Base-by-base conservation (phyloP, 92 coral and sea anemone genomes). In the Palythoa caribaeorum region DNA sequence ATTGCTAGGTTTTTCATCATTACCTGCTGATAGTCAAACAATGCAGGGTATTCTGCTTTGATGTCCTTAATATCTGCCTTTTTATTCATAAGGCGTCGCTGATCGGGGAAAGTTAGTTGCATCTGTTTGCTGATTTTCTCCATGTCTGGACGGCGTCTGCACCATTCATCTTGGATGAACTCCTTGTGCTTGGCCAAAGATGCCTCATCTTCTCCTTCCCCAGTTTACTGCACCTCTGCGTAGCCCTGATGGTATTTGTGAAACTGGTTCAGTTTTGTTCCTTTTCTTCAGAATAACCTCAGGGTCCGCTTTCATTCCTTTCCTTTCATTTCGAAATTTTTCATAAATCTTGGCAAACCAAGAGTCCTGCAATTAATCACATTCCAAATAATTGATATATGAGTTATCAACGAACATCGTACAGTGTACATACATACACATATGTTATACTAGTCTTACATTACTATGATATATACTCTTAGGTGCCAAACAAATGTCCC, bases 201-300 rank as follows among this genome's bases (percentile, higher is more conserved):
- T 3, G 77, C 80, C 62, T 90, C 93, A 59, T 92, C 95, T 51
- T 94, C 95, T 6, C 95, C 95, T 51, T 94, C 97, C 93, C 95
- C 95, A 94, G 75, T 92, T 94, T 1, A 94, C 68, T 8, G 87
- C 95, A 4, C 95, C 95, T 55, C 95, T 70, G 17, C 92, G 63
- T 3, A 88, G 55, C 20, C 77, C 85, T 1, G 83, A 44, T 19
- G 76, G 79, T 68, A 80, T 77, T 53, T 53, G 55, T 15, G 73
- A 20, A 47, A 55, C 10, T 5, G 13, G 6, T 5, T 12, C 47
- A 3, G 19, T 38, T 68, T 21, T 28, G 21, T 73, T 79, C 6
- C 36, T 69, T 62, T 81, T 91, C 13, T 79, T 80, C 38, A 85
- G 47, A 2, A 89, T 83, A 2, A 85, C 92, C 54, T 84, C 94